phyloP scores from a whole-genome alignment of 2,797 vertebrate species.

The Acomys russatus region DNA sequence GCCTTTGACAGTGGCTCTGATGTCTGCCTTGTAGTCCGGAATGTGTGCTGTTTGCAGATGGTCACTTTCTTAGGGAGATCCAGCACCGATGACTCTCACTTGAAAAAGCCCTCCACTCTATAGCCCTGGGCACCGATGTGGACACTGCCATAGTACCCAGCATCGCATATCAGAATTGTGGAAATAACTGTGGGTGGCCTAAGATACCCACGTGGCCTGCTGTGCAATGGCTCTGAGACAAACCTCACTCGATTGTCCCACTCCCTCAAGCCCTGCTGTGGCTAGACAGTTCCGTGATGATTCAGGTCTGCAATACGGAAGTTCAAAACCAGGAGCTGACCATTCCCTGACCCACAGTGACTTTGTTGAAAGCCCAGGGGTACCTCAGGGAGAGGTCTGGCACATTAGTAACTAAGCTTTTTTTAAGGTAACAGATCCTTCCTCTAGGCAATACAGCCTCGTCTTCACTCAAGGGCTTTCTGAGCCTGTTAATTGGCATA shows the following conservation, averaged over 20 bases:
- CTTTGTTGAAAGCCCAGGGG: not conserved
- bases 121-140: too few species aligned
- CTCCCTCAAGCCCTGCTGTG: not conserved
- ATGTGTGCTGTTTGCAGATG: too few species aligned
- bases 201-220: not conserved
- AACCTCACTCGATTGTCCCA: too few species aligned
- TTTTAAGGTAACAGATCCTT: too few species aligned
- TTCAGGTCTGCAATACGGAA: accelerated
- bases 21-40: too few species aligned
- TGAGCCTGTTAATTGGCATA: not conserved
- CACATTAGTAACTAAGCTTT: not conserved
- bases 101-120: not conserved
- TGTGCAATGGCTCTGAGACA: accelerated
- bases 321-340: not conserved
- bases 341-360: not conserved
- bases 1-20: not conserved
- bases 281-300: not conserved
- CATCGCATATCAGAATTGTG: too few species aligned
- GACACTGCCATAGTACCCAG: not conserved
- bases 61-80: not conserved
- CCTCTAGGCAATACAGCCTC: not conserved
- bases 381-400: not conserved
- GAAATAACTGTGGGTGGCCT: not conserved
- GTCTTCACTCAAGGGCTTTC: not conserved
- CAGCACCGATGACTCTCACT: not conserved